A percentile compares a stretch with the other conserved stretches of the same genome.
Evolutionary conservation across 2,113 vertebrate genomes (phyloP).

Genomic region (Mesocricetus auratus): DNA sequence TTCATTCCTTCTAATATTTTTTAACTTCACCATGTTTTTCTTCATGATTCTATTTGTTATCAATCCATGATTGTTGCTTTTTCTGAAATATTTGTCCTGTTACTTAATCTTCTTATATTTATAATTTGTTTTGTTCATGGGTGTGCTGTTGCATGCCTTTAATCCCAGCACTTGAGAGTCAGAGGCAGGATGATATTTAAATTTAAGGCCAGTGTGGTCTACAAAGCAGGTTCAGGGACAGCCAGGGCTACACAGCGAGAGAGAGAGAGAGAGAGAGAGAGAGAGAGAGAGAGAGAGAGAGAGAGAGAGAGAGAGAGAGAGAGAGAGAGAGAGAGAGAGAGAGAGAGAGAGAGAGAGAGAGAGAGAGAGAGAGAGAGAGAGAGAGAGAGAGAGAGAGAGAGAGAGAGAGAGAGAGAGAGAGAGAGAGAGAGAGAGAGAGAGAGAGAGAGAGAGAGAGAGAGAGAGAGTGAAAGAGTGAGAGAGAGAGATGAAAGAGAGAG

Average conservation of each 20-base stretch:
- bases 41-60: not conserved
- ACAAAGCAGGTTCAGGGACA: not conserved
- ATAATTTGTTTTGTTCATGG: not conserved
- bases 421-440: not conserved
- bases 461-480: not conserved
- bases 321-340: not conserved
- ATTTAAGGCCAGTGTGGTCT: not conserved
- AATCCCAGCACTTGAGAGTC: not conserved
- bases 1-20: not conserved
- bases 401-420: too few relatives aligned
- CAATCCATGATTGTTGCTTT: not conserved
- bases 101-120: not conserved
- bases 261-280: too few relatives aligned
- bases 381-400: not conserved
- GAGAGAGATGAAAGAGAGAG: too few relatives aligned
- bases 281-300: too few relatives aligned
- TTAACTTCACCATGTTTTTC: not conserved
- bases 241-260: not conserved
- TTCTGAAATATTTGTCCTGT: not conserved
- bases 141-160: not conserved
- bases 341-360: not conserved
- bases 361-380: too few relatives aligned
- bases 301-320: too few relatives aligned
- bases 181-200: not conserved
- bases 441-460: too few relatives aligned